Conservation (phyloP, 2,113 vertebrate genomes). For the Bettongia penicillata region DNA sequence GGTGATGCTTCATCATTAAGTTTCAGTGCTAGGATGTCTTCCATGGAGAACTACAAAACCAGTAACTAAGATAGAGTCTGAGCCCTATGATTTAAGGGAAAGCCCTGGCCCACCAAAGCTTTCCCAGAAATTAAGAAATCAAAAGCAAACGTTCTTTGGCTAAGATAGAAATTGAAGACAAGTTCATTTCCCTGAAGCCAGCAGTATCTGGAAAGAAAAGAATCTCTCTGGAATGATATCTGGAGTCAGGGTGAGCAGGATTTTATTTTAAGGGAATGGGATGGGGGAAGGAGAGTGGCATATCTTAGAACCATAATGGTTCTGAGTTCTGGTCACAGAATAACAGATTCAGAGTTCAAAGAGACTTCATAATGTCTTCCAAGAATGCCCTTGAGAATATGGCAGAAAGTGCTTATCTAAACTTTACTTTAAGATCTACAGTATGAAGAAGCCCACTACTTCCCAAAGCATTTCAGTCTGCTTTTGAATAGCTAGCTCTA, state of each 20-base stretch:
- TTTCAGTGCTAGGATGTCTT: neutral
- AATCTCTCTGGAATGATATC: neutral
- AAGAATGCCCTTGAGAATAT: neutral
- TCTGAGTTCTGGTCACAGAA: neutral
- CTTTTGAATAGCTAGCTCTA: neutral
- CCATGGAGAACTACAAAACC: neutral
- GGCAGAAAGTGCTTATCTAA: neutral
- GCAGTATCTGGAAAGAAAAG: no score
- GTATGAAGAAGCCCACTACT: neutral
- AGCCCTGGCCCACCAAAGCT: neutral
- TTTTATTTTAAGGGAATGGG: neutral
- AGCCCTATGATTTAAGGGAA: neutral
- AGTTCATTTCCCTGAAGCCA: neutral
- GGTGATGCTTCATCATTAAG: neutral
- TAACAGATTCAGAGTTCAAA: neutral
- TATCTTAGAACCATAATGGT: neutral
- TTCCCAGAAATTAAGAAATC: neutral
- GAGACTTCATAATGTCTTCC: neutral
- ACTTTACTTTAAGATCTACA: neutral
- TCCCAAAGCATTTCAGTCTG: neutral
- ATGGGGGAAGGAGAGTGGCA: neutral
- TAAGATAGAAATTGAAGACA: neutral
- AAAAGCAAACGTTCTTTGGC: neutral
- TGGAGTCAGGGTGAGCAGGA: neutral
- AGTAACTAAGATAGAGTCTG: neutral